These are phyloP conservation scores for Furcula furcula DNA, from an alignment of 2,888 invertebrate genomes.

Conservation along the genomic window DNA sequence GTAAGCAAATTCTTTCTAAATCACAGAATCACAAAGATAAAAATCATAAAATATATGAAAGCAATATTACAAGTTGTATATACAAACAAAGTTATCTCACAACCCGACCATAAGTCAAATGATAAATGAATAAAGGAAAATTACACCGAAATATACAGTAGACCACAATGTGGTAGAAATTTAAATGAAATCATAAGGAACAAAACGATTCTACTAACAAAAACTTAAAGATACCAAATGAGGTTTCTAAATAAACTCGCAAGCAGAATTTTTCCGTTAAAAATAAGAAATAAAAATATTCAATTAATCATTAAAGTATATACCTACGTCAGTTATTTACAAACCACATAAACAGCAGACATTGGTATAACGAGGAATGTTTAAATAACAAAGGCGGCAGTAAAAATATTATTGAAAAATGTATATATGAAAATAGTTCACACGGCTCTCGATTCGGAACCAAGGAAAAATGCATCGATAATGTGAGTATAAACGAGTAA, in stretches of 20 bases:
- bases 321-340: constrained; percentile 17
- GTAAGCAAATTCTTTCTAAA: no score
- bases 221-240: constrained; percentile 10
- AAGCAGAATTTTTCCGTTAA: not conserved
- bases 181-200: constrained; percentile 12
- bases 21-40: not conserved
- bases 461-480: no score
- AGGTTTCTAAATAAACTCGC: constrained; percentile 25
- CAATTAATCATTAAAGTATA: not conserved
- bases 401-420: constrained; percentile 12
- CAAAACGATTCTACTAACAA: constrained; percentile 11
- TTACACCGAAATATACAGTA: constrained; percentile 33
- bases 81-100: constrained; percentile 14
- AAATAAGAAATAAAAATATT: not conserved
- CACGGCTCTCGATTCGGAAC: constrained; percentile 13
- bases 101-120: constrained; percentile 12
- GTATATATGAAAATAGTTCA: constrained; percentile 24
- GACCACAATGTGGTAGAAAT: constrained; percentile 23
- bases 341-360: constrained; percentile 26
- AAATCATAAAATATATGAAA: not conserved
- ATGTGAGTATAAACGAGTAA: no score
- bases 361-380: constrained; percentile 17
- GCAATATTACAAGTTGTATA: not conserved
- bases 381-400: constrained; percentile 2
- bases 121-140: constrained; percentile 28